Evolutionary conservation across 2,113 vertebrate species (phyloP).

Genomic region (Strigops habroptila): DNA sequence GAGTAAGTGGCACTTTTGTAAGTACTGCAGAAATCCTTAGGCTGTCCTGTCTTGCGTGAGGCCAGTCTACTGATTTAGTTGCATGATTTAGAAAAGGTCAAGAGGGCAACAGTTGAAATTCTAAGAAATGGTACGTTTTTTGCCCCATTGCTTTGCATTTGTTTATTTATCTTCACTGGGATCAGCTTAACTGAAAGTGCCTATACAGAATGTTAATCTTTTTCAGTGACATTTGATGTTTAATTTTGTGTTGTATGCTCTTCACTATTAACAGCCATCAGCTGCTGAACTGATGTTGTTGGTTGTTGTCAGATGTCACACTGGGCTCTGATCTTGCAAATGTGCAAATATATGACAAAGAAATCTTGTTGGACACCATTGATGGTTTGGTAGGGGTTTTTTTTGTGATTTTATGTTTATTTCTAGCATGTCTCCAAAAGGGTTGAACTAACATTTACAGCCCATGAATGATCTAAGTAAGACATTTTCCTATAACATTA

Average conservation of each 20-base stretch:
- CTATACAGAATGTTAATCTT: neutral
- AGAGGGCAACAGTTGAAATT: neutral
- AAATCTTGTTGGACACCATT: neutral
- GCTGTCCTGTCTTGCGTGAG: neutral
- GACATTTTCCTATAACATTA: neutral
- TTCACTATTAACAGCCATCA: neutral
- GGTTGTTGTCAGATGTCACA: neutral
- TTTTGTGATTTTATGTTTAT: neutral
- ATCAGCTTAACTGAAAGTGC: neutral
- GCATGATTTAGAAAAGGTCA: neutral
- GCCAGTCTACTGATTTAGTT: neutral
- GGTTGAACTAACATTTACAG: neutral
- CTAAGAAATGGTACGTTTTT: neutral
- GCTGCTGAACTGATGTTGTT: neutral
- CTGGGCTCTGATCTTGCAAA: neutral
- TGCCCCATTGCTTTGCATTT: neutral
- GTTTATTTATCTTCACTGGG: neutral
- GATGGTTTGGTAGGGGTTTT: neutral
- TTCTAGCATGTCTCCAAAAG: neutral
- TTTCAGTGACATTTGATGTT: neutral
- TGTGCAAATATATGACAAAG: neutral
- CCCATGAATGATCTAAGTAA: neutral
- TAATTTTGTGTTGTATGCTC: neutral
- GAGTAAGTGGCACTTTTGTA: neutral
- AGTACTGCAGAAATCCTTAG: neutral